Evolutionary conservation across 2,888 invertebrate genomes (phyloP), one percentile per base, ranked within the genome.

Genomic region (Drosophila setosimentum): DNA sequence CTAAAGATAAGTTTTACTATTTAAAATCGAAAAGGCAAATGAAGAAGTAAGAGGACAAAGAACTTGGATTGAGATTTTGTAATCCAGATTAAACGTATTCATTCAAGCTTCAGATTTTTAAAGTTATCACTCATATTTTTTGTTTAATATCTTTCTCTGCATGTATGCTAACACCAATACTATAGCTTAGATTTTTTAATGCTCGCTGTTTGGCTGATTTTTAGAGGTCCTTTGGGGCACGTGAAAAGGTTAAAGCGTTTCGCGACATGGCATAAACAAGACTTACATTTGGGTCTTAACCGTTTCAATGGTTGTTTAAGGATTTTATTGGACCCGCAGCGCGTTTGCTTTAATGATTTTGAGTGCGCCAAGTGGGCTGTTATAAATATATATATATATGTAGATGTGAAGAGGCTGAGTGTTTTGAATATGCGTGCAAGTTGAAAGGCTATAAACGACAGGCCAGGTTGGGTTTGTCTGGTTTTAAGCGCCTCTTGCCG

Each of bases 291-390:
- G 40, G 64, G 8, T 32, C 65, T 51, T 71, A 62, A 32, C 42
- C 70, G 62, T 67, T 73, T 76, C 70, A 83, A 80, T 68, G 57
- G 45, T 67, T 66, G 76, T 58, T 70, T 71, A 75, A 73, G 87
- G 65, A 68, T 83, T 87, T 89, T 91, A 87, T 91, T 88, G 87
- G 77, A 75, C 85, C 77, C 87, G 50, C 62, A 58, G 64, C 73
- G 74, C 74, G 76, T 81, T 82, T 87, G 73, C 66, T 75, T 76
- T 76, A 85, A 85, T 89, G 90, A 87, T 89, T 89, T 87, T 79
- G 76, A 87, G 76, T 68, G 89, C 81, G 74, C 68, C 91, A 73
- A 91, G 80, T 87, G 82, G 88, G 86, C 76, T 87, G 88, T 87
- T 87, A 87, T 77, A 89, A 89, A 89, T 58, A 65, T 66, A 73